A percentile compares a stretch with the other conserved stretches of the same genome.
Evolutionary conservation across 2,888 invertebrate genomes (phyloP).

Genomic region (Hirtodrosophila duncani): DNA sequence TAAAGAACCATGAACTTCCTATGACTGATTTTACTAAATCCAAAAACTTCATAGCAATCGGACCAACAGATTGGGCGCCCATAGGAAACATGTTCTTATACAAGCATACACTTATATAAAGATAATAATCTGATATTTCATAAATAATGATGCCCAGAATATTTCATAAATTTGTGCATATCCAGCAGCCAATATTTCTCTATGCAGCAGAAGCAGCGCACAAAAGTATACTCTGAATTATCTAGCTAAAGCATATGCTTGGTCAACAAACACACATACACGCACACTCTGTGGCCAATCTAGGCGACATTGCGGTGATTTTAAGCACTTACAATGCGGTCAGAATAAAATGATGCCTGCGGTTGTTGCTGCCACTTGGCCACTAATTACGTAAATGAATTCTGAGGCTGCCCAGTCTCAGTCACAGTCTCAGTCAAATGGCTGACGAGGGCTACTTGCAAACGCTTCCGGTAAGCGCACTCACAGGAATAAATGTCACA

Average conservation of each 20-base stretch:
- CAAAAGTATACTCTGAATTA: conserved; percentile 22
- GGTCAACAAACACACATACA: too few species aligned
- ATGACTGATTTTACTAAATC: too few species aligned
- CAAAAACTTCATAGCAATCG: too few species aligned
- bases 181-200: too few species aligned
- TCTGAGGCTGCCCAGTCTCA: conserved; percentile 32
- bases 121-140: too few species aligned
- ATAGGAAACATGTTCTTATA: too few species aligned
- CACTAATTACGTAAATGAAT: conserved; percentile 70
- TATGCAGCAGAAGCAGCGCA: conserved; percentile 5
- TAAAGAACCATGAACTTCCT: too few species aligned
- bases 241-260: too few species aligned
- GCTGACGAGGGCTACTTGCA: conserved; percentile 12
- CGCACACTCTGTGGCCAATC: conserved; percentile 18
- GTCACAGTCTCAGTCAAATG: conserved; percentile 4
- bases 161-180: too few species aligned
- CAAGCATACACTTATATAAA: too few species aligned
- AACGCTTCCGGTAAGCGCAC: conserved; percentile 29
- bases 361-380: conserved; percentile 30
- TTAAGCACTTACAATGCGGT: conserved; percentile 55
- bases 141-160: too few species aligned
- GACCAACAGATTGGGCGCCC: too few species aligned
- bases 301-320: conserved; percentile 47
- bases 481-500: conserved; percentile 56
- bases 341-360: conserved; percentile 28